Evolutionary conservation across 2,888 invertebrate genomes (phyloP), one percentile per base, ranked within the genome.

Genomic region (Mesorhabditis sp.): DNA sequence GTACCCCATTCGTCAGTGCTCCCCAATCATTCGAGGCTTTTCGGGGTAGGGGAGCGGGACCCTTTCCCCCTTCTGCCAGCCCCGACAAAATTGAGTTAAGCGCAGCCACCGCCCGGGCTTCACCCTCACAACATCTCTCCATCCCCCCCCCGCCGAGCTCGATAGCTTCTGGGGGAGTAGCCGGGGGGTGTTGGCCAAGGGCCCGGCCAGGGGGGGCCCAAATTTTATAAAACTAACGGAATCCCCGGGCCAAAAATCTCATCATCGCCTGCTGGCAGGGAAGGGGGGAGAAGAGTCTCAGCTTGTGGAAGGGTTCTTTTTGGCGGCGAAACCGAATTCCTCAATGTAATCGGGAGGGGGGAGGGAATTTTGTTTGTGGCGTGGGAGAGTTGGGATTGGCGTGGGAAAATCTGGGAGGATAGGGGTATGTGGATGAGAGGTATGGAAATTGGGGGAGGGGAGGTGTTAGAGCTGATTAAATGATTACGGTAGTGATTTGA

Each of bases 191-290:
- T 28, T 28, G 28, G 28, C 28, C 28, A 28, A 28, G 28, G 28
- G 28, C 28, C 28, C 28, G 28, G 28, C 28, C 28, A 28, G 28
- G 28, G 28, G 28, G 28, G 28, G 2, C 64, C 41, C 15, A 63
- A 63, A 63, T 15, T 63, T 41, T 41, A 63, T 41, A n/a, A n/a
- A 63, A 63, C 64, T 41, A 63, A 63, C 64, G 10, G 28, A n/a
- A 15, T 15, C 15, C n/a, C 64, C 10, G 28, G 28, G 28, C 28
- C 28, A 28, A 28, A n/a, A 15, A n/a, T 15, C 41, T 63, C 64
- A 63, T 15, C 64, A 28, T 28, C 28, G 28, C 28, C 28, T 28
- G 28, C 28, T 28, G 28, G 28, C 28, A 28, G 28, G 28, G 28
- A 28, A 28, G 28, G 28, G 28, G 28, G 28, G 28, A 28, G 28